Percentiles rank a stretch among this genome's conserved stretches.
Conservation (phyloP, 2,113 vertebrate species). For the Micronycteris hirsuta region DNA sequence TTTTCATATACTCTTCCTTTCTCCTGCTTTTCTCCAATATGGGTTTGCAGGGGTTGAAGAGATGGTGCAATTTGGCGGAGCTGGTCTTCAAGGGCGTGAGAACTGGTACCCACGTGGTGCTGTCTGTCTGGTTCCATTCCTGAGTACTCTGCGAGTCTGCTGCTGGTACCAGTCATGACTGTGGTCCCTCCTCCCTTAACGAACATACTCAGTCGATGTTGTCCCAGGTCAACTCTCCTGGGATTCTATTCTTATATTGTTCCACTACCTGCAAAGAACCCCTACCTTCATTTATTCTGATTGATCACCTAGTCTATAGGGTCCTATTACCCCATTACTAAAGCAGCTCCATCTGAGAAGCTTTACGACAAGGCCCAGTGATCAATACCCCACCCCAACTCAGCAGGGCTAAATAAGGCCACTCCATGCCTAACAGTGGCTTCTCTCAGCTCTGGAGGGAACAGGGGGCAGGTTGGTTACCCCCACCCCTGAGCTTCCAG, state of each 20-base stretch:
- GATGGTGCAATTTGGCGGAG: neutral
- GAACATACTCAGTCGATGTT: too few species aligned
- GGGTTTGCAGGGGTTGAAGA: neutral
- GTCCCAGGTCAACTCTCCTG: neutral
- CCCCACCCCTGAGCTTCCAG: too few species aligned
- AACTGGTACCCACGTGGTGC: neutral
- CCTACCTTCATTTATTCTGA: neutral
- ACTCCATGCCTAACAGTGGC: neutral
- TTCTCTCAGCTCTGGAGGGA: neutral
- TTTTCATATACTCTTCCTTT: neutral
- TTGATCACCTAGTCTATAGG: neutral
- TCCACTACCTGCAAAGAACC: neutral
- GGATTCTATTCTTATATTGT: neutral
- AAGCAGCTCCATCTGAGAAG: neutral
- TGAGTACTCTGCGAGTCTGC: neutral
- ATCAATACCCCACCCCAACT: neutral
- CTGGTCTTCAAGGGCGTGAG: neutral
- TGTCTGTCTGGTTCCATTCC: neutral
- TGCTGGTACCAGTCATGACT: neutral
- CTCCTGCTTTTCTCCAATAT: neutral
- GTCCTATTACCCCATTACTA: neutral
- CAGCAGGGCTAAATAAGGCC: neutral
- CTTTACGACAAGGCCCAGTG: neutral
- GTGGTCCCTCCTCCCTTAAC: neutral
- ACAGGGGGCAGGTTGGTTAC: neutral